A percentile compares a stretch with the other conserved stretches of the same genome.
Evolutionary conservation across 2,888 invertebrate genomes (phyloP).

Genomic region (Eupithecia exiguata): DNA sequence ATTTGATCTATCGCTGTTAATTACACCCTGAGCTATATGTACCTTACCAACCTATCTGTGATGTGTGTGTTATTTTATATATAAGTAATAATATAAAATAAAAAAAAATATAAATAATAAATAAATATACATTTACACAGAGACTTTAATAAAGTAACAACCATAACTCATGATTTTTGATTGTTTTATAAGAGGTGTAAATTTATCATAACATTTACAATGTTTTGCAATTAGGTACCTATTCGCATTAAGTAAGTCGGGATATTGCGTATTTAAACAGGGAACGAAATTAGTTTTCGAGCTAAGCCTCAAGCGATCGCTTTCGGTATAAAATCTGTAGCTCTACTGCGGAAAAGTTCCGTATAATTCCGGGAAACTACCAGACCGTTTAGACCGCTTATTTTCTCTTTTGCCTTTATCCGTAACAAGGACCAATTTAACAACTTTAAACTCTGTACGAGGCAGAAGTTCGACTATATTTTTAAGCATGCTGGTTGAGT

Average conservation of each 20-base stretch:
- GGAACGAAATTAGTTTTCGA: constrained; percentile 43
- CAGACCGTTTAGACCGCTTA: constrained; percentile 39
- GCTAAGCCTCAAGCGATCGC: constrained; percentile 40
- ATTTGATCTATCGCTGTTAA: constrained; percentile 15
- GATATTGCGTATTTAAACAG: constrained; percentile 42
- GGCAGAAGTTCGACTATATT: constrained; percentile 36
- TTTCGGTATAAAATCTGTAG: constrained; percentile 41
- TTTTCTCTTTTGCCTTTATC: constrained; percentile 36
- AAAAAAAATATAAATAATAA: too few species aligned
- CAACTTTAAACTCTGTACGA: constrained; percentile 36
- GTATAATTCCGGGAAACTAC: constrained; percentile 42
- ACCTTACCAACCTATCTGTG: background rate
- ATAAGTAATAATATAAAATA: too few species aligned
- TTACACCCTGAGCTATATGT: constrained; percentile 5
- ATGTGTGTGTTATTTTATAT: background rate
- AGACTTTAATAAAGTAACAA: background rate
- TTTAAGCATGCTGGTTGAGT: constrained; percentile 32
- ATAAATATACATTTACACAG: background rate
- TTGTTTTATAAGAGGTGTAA: background rate
- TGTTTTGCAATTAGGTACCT: background rate
- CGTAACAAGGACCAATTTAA: constrained; percentile 38
- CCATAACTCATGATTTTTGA: background rate
- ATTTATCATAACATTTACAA: background rate
- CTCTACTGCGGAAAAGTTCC: constrained; percentile 40
- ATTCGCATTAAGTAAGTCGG: background rate